Evolutionary conservation across 2,113 vertebrate species (phyloP), one percentile per base, ranked within the genome.

Genomic region (Narcine bancroftii): DNA sequence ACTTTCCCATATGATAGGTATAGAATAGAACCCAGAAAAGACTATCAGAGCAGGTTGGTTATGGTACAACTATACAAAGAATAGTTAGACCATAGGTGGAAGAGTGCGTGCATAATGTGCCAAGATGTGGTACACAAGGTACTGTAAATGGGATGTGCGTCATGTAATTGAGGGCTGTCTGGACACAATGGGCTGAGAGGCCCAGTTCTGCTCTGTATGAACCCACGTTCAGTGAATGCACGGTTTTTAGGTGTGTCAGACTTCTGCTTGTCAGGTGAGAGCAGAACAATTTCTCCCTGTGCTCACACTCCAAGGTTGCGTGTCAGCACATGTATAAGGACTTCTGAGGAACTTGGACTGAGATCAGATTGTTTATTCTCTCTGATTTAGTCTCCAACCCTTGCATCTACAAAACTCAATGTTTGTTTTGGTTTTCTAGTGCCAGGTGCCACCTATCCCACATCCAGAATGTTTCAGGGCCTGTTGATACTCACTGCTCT

Each of bases 211-310:
- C 66, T 0, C 66, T 69, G 66, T 69, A 24, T 69, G 66, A 26
- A 7, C 17, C 60, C 60, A 63, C 0, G 60, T 63, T 69, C 66
- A 24, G 66, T 19, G 66, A 4, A 69, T 29, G 75, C 6, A 47
- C 21, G 21, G 76, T 79, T 79, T 85, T 47, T 85, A 56, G 50
- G 50, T 53, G 81, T 56, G 29, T 85, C 81, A 56, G 81, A 36
- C 33, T n/a, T 26, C 50, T 85, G 53, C 50, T 33, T 56, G 33
- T 56, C 50, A 85, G 29, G 13, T 60, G 81, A 33, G 11, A 60
- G 53, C 81, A 85, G 81, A 85, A 85, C 81, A 85, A 85, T 53
- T 81, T 81, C 81, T 56, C 50, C 15, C n/a, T 19, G 50, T 19
- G 3, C 29, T 60, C 53, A 85, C 1, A 56, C 11, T 60, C 15